phyloP scores from a whole-genome alignment of 2,113 vertebrate species.

The Odontophorus gujanensis region DNA sequence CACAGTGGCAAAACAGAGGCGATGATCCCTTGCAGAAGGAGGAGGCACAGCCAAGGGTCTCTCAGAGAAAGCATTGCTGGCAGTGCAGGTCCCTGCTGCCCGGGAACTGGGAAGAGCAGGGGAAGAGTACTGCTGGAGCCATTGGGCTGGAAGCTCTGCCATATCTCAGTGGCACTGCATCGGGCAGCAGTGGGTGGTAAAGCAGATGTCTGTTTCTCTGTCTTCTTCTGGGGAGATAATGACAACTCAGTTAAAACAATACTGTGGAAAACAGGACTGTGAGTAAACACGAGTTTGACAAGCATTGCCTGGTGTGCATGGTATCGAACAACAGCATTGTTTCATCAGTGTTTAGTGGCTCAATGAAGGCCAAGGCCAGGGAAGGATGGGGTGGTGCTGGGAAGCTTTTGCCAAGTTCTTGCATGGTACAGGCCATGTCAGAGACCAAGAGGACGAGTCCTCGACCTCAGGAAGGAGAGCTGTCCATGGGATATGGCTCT shows the following conservation, averaged over 20 bases:
- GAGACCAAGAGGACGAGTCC: not conserved
- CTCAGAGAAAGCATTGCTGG: rapidly evolving
- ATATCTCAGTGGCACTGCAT: not conserved
- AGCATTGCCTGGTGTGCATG: rapidly evolving
- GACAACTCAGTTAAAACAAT: not conserved
- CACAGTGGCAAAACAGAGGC: not conserved
- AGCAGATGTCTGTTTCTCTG: not conserved
- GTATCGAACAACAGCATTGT: rapidly evolving
- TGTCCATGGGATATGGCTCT: not conserved
- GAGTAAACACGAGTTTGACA: rapidly evolving
- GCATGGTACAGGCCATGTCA: not conserved
- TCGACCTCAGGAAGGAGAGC: too few species aligned
- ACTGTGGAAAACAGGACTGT: not conserved
- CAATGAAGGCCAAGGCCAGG: not conserved
- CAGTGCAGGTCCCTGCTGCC: not conserved
- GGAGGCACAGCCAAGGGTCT: not conserved
- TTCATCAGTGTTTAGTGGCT: not conserved
- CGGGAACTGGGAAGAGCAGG: rapidly evolving
- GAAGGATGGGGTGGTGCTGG: rapidly evolving
- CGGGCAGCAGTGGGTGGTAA: not conserved
- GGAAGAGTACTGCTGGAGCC: not conserved
- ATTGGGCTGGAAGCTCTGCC: rapidly evolving
- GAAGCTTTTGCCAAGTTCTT: not conserved
- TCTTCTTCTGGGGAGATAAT: not conserved
- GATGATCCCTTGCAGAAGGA: not conserved